A percentile compares a stretch with the other conserved stretches of the same genome.
These are phyloP conservation scores for Cantharis lateralis DNA, from an alignment of 2,888 invertebrate species.

Conservation along the genomic window DNA sequence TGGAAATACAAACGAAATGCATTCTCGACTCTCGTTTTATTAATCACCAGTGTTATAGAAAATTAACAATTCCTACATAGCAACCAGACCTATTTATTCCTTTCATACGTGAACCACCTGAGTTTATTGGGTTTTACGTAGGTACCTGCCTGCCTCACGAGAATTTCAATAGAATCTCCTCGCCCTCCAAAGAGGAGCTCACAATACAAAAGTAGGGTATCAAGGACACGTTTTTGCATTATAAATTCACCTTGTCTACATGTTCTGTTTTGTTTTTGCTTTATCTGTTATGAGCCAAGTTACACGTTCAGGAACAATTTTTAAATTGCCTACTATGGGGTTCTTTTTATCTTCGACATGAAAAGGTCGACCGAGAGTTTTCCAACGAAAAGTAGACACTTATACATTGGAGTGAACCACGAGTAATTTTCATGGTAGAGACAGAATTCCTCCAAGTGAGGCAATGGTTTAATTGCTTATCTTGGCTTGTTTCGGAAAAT, in stretches of 20 bases:
- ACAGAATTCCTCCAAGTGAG: too few relatives aligned
- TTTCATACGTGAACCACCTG: background rate
- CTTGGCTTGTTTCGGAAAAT: too few relatives aligned
- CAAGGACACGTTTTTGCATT: background rate
- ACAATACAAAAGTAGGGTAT: background rate
- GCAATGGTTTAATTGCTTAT: too few relatives aligned
- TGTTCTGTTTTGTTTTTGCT: background rate
- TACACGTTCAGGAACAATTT: background rate
- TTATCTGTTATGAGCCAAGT: background rate
- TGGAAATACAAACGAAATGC: background rate
- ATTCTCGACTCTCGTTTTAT: background rate
- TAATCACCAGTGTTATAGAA: background rate
- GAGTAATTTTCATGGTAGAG: too few relatives aligned
- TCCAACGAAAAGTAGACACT: too few relatives aligned
- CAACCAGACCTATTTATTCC: background rate
- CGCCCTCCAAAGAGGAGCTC: background rate
- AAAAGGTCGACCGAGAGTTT: too few relatives aligned
- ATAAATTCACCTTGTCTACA: background rate
- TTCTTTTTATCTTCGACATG: too few relatives aligned
- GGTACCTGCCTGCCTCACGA: background rate
- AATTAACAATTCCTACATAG: background rate
- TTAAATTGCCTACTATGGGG: background rate
- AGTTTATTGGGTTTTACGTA: background rate
- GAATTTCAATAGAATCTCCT: background rate
- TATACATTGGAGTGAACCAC: too few relatives aligned